A percentile compares a stretch with the other conserved stretches of the same genome.
Evolutionary conservation across 30 jellyfish, hydroid and myxozoan genomes (phyloP).

Genomic region (Clytia hemisphaerica): DNA sequence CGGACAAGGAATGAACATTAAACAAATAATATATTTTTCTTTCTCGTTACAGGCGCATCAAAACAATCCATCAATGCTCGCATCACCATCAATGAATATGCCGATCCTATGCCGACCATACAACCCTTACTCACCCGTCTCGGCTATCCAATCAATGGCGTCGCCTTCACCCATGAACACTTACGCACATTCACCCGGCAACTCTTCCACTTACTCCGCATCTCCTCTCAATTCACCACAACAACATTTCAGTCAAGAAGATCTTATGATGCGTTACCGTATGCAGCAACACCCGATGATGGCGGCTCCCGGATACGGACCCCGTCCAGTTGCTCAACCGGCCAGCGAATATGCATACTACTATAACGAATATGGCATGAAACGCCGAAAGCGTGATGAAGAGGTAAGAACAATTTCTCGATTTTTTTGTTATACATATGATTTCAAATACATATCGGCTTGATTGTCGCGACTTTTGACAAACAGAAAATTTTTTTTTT

Average conservation of each 20-base stretch:
- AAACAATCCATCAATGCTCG: conserved; percentile 5
- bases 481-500: neutral
- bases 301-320: too few species aligned
- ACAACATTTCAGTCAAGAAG: conserved; percentile 5
- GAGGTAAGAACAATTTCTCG: conserved; percentile 4
- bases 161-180: conserved; percentile 5
- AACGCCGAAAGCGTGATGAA: conserved; percentile 18
- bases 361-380: conserved; percentile 9
- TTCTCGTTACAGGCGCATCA: too few species aligned
- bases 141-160: neutral
- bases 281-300: too few species aligned
- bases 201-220: conserved; percentile 19
- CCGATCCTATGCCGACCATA: conserved; percentile 6
- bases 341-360: neutral
- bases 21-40: too few species aligned
- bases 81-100: conserved; percentile 20
- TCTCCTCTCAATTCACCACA: conserved; percentile 32
- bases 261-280: too few species aligned
- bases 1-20: too few species aligned
- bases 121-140: conserved; percentile 20
- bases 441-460: neutral
- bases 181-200: conserved; percentile 30
- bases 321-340: neutral
- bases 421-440: neutral
- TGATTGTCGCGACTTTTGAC: neutral